Percentiles rank a stretch among this genome's conserved stretches.
phyloP scores from a whole-genome alignment of 2,888 invertebrate species.

The Pyrgus malvae region DNA sequence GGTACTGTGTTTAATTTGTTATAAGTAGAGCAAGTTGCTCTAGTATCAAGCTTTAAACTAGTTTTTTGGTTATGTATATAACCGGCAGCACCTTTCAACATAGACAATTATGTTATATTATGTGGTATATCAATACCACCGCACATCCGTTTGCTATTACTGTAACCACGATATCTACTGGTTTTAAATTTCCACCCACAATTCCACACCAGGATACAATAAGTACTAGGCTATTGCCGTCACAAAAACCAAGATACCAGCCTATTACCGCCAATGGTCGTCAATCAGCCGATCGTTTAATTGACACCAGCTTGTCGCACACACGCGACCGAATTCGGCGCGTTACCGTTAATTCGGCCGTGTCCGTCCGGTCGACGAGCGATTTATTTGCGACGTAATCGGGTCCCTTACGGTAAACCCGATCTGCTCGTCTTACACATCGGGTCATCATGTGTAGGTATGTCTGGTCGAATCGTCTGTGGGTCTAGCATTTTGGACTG shows the following conservation, averaged over 20 bases:
- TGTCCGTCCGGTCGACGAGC: constrained; percentile 44
- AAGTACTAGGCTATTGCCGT: no score
- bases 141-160: no score
- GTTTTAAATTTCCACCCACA: no score
- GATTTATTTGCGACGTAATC: constrained; percentile 75
- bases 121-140: no score
- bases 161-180: no score
- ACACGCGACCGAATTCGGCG: constrained; percentile 59
- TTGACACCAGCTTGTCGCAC: constrained; percentile 38
- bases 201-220: no score
- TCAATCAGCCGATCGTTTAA: constrained; percentile 40
- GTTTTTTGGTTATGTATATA: no score
- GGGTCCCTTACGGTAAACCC: constrained; percentile 66
- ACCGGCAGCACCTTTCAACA: no score
- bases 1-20: no score
- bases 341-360: constrained; percentile 61
- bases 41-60: no score
- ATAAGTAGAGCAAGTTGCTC: no score
- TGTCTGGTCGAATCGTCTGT: not conserved
- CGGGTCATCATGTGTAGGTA: constrained; percentile 5
- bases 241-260: not conserved
- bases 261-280: constrained; percentile 5
- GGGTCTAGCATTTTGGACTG: not conserved
- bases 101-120: no score
- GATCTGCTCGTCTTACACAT: constrained; percentile 42